Conservation (phyloP, 2,888 invertebrate genomes). For the Andrena hattorfiana region DNA sequence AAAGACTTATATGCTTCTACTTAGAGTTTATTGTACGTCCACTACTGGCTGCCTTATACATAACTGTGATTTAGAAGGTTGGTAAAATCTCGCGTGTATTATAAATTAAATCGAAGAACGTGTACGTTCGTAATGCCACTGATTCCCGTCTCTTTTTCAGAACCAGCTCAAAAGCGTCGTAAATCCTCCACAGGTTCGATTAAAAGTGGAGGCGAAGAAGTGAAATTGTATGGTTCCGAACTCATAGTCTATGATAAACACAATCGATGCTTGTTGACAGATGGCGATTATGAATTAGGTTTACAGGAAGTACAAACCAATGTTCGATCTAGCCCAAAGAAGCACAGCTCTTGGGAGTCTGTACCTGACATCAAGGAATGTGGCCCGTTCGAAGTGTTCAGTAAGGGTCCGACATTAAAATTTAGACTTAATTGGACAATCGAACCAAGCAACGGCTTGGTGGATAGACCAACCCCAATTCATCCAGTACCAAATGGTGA, state of each 20-base stretch:
- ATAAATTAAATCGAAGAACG: not conserved
- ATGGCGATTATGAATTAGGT: conserved; percentile 96
- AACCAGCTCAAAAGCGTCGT: conserved; percentile 90
- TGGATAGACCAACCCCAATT: conserved; percentile 88
- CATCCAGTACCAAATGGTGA: conserved; percentile 81
- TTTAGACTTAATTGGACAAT: conserved; percentile 94
- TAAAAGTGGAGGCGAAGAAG: conserved; percentile 85
- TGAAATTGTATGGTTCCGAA: conserved; percentile 91
- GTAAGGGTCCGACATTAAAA: conserved; percentile 93
- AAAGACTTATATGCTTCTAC: conserved; percentile 92
- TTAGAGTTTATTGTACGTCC: conserved; percentile 88
- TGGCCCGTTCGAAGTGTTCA: conserved; percentile 91
- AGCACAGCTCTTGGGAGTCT: conserved; percentile 90
- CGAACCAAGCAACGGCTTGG: conserved; percentile 89
- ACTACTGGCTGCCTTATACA: conserved; percentile 82
- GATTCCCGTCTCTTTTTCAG: conserved; percentile 81
- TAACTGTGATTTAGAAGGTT: conserved; percentile 85
- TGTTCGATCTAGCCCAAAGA: conserved; percentile 87
- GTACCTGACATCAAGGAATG: conserved; percentile 87
- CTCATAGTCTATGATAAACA: conserved; percentile 96
- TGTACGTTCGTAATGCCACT: not conserved
- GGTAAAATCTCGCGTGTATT: conserved; percentile 1
- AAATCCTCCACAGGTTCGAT: conserved; percentile 86
- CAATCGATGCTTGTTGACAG: conserved; percentile 93
- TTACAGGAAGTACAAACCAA: conserved; percentile 89